Percentiles rank a stretch among this genome's conserved stretches.
Conservation (phyloP, 2,888 invertebrate species). For the Entomobrya proxima region DNA sequence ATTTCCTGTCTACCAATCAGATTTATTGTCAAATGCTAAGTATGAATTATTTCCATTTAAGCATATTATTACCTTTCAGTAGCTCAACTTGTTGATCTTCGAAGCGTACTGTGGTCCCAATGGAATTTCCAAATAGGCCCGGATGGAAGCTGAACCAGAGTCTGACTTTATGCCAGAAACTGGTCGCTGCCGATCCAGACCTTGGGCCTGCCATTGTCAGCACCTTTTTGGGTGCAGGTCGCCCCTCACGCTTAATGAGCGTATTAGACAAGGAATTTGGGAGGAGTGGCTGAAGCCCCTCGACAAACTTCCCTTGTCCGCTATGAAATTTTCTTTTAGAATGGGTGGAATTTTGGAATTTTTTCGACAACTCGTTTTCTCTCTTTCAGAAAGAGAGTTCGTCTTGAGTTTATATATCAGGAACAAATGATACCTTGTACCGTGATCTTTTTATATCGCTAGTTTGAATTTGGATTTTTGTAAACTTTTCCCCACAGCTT, state of each 20-base stretch:
- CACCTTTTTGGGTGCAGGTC: background rate
- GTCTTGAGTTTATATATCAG: background rate
- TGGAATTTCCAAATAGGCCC: slow-evolving; percentile 61
- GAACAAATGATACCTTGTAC: background rate
- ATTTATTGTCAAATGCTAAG: too few species aligned
- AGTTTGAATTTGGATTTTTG: background rate
- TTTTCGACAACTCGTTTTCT: background rate
- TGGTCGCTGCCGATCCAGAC: slow-evolving; percentile 59
- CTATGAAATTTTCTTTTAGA: background rate
- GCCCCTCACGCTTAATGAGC: background rate
- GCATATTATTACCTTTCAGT: slow-evolving; percentile 70
- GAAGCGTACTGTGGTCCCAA: slow-evolving; percentile 67
- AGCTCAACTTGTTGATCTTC: slow-evolving; percentile 75
- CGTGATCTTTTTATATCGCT: background rate
- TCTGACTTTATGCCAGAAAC: slow-evolving; percentile 67
- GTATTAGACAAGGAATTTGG: slow-evolving; percentile 47
- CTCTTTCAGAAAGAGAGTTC: slow-evolving; percentile 3
- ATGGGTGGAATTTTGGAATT: slow-evolving; percentile 38
- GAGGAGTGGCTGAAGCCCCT: slow-evolving; percentile 43
- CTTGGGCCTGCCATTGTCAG: slow-evolving; percentile 65
- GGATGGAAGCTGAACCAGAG: slow-evolving; percentile 65
- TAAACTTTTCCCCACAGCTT: background rate
- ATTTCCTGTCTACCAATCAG: too few species aligned
- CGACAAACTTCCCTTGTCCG: slow-evolving; percentile 46
- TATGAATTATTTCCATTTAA: too few species aligned